Conservation (phyloP, 2,797 vertebrate genomes). For the Lacerta agilis region DNA sequence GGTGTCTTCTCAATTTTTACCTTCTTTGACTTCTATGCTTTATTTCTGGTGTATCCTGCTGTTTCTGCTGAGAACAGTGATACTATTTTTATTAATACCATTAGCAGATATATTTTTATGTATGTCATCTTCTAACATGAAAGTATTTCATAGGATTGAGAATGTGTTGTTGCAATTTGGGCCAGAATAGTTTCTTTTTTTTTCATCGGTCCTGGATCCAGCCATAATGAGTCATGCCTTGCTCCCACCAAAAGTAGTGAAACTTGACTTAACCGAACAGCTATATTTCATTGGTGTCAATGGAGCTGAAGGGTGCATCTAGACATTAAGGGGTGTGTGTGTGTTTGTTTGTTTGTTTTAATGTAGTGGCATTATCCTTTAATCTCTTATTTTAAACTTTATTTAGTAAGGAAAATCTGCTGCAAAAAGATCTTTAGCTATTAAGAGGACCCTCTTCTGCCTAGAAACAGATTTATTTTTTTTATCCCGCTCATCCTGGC, state of each 20-base stretch:
- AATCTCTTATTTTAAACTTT: slow-evolving; percentile 13
- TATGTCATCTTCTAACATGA: no score
- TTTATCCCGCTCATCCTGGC: background rate
- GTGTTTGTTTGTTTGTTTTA: no score
- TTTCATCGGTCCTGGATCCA: no score
- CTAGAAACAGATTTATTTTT: background rate
- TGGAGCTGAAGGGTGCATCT: no score
- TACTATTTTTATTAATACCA: background rate
- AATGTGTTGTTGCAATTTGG: background rate
- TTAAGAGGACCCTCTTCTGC: background rate
- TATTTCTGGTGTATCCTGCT: background rate
- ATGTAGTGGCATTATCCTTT: no score
- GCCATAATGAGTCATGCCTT: no score
- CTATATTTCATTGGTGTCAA: no score
- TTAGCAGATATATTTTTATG: background rate
- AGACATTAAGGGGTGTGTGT: no score
- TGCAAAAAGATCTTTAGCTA: background rate
- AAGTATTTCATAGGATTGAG: background rate
- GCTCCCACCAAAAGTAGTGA: no score
- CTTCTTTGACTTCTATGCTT: background rate
- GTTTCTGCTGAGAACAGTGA: background rate
- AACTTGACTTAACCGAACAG: no score
- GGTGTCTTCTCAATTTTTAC: background rate
- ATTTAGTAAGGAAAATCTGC: background rate
- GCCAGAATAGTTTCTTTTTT: no score